phyloP scores from a whole-genome alignment of 2,113 vertebrate species.

The Cromileptes altivelis region DNA sequence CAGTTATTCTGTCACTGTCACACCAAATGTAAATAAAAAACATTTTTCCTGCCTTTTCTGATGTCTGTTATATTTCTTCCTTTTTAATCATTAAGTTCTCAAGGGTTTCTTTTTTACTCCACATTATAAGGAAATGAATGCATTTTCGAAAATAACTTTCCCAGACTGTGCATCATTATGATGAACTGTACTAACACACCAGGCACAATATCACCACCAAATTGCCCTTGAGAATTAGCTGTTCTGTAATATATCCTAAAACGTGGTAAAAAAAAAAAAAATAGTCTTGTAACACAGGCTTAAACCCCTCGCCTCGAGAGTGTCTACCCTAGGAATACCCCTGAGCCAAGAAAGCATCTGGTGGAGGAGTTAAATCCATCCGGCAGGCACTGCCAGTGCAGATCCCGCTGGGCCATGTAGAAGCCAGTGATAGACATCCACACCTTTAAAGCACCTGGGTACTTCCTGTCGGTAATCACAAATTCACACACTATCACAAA shows the following conservation, averaged over 20 bases:
- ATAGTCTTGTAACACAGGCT: conserved; percentile 38
- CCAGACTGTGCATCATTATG: conserved; percentile 63
- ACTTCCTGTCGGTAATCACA: conserved; percentile 49
- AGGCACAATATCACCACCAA: conserved; percentile 47
- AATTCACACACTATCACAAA: conserved; percentile 34
- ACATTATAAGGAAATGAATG: conserved; percentile 62
- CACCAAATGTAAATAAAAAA: conserved; percentile 43
- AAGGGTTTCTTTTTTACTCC: conserved; percentile 51
- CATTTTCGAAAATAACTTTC: conserved; percentile 66
- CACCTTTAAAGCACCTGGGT: conserved; percentile 63
- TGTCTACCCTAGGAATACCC: conserved; percentile 47
- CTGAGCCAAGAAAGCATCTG: conserved; percentile 72
- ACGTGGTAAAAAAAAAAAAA: conserved; percentile 24
- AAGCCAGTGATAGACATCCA: conserved; percentile 63
- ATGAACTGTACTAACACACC: conserved; percentile 57
- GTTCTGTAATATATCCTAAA: conserved; percentile 61
- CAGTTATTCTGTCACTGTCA: conserved; percentile 6
- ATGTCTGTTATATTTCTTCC: conserved; percentile 24
- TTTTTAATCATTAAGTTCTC: conserved; percentile 59
- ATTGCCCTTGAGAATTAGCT: conserved; percentile 64
- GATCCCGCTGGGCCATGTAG: conserved; percentile 44
- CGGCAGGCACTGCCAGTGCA: conserved; percentile 58
- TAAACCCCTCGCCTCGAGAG: conserved; percentile 47
- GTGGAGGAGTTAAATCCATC: conserved; percentile 68
- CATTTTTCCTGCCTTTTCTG: background rate